Evolutionary conservation across 2,797 vertebrate species (phyloP), one percentile per base, ranked within the genome.

Genomic region (Echeneis naucrates): DNA sequence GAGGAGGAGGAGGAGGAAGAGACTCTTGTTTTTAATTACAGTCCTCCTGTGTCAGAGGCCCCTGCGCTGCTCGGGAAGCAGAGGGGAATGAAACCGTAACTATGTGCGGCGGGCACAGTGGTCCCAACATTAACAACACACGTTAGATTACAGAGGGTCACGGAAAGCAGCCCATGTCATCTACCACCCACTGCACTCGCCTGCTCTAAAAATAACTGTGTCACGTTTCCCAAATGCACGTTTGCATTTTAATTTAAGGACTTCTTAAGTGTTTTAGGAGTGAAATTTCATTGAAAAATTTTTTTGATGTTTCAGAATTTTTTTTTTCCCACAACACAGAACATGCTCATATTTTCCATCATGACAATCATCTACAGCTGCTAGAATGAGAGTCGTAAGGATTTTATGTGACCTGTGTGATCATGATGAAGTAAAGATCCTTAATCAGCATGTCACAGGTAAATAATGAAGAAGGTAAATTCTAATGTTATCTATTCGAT

Each of bases 31-130:
- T 92, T 90, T 93, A 91, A 93, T 92, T 90, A 91, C 85, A 89
- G 86, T 81, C 85, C 87, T 87, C 83, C 80, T 51, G 78, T 90
- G 91, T 92, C 91, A 89, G 82, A 91, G 92, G 88, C 86, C 87
- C 83, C 80, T 58, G 80, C 66, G 61, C 90, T 71, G 84, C 90
- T 84, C 74, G 71, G 81, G 84, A 91, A 84, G 89, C 87, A 60
- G 86, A 86, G 88, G 88, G 86, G 90, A 90, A 90, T 92, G 87
- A 92, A 88, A 92, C 86, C 78, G 71, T 90, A 94, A 93, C 93
- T 93, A 93, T 82, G 86, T 72, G 87, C 82, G 75, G 85, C 80
- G 67, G 84, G 83, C 81, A 63, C 84, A 85, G 82, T 76, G 52
- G 85, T 85, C 83, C 84, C 78, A 55, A 77, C 64, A 76, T 91